phyloP scores from a whole-genome alignment of 1,140 invertebrate species.

The Drosophila oshimai region DNA sequence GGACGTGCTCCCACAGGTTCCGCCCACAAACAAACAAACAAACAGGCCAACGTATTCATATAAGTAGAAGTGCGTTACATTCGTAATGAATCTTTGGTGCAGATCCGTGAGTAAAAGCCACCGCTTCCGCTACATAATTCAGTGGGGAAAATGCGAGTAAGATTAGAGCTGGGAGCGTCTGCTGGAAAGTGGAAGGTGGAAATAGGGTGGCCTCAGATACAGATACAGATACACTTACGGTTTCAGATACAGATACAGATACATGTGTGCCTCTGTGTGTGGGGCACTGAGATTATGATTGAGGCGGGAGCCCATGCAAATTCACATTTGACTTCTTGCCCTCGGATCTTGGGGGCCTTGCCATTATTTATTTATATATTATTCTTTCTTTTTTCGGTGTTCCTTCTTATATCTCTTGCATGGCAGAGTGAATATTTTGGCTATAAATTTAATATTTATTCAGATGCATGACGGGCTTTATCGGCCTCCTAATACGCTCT shows the following conservation, averaged over 20 bases:
- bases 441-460: conserved; percentile 70
- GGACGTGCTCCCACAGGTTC: conserved; percentile 30
- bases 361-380: conserved; percentile 32
- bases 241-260: conserved; percentile 1
- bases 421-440: conserved; percentile 70
- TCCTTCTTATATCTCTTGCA: conserved; percentile 41
- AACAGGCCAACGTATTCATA: conserved; percentile 18
- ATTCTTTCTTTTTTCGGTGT: conserved; percentile 15
- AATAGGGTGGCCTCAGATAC: not conserved
- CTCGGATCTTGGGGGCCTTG: conserved; percentile 29
- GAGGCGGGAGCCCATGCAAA: conserved; percentile 52
- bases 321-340: conserved; percentile 70
- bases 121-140: conserved; percentile 76
- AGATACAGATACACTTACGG: conserved; percentile 12
- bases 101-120: conserved; percentile 62
- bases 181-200: conserved; percentile 1
- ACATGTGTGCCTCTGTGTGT: conserved; percentile 13
- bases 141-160: conserved; percentile 57
- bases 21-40: conserved; percentile 17
- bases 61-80: conserved; percentile 36
- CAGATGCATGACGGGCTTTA: conserved; percentile 17
- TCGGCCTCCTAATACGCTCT: conserved; percentile 22
- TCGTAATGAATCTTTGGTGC: conserved; percentile 60
- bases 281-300: conserved; percentile 55
- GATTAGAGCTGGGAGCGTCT: conserved; percentile 48